Evolutionary conservation across 2,888 invertebrate species (phyloP).

Genomic region (Ophion costatus): DNA sequence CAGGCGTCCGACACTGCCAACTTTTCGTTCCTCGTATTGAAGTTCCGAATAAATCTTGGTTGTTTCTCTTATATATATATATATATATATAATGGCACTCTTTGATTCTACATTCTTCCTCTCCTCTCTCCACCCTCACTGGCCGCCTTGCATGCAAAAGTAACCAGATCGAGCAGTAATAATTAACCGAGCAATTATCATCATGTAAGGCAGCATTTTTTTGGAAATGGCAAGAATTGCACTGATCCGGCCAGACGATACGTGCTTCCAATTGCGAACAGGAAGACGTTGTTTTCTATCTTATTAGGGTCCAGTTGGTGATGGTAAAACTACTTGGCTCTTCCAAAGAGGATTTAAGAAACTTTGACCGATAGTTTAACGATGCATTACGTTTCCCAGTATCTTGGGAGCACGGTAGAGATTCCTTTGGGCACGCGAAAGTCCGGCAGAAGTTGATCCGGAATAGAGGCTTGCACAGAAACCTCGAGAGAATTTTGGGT

Average conservation of each 20-base stretch:
- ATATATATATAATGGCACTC: no score
- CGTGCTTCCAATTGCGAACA: background rate
- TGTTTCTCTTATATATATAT: background rate
- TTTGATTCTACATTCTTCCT: background rate
- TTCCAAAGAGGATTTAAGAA: background rate
- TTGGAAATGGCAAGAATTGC: background rate
- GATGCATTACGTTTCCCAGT: background rate
- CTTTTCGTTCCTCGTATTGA: constrained; percentile 19
- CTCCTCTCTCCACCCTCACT: background rate
- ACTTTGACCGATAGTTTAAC: constrained; percentile 2
- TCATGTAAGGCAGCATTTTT: background rate
- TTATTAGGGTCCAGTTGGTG: background rate
- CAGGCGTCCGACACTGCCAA: constrained; percentile 42
- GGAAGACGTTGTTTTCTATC: background rate
- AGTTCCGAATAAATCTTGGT: background rate
- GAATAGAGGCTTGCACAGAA: background rate
- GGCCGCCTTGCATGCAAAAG: background rate
- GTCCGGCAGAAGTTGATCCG: constrained; percentile 11
- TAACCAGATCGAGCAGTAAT: background rate
- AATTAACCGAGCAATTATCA: background rate
- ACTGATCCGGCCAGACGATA: background rate
- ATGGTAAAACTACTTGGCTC: background rate
- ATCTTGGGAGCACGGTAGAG: no score
- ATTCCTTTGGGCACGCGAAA: background rate
- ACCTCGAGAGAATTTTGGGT: background rate